Evolutionary conservation across 2,113 vertebrate genomes (phyloP).

Genomic region (Toxotes jaculatrix): DNA sequence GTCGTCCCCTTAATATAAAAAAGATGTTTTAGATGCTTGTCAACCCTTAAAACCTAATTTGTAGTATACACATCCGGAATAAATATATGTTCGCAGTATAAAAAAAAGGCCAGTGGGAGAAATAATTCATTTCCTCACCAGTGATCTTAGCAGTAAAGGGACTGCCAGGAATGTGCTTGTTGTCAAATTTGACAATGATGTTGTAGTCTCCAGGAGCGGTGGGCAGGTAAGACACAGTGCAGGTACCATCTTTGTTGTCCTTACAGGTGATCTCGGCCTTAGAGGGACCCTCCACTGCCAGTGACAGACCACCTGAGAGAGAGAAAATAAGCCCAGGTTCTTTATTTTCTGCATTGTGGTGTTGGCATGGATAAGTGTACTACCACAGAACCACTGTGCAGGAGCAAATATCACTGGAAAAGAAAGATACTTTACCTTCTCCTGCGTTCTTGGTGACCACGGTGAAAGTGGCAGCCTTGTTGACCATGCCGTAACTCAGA

Average conservation of each 20-base stretch:
- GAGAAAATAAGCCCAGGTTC: neutral
- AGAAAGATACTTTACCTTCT: slow-evolving; percentile 84
- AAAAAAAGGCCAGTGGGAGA: neutral
- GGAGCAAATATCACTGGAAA: neutral
- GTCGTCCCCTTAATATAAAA: slow-evolving; percentile 88
- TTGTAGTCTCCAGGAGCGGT: slow-evolving; percentile 95
- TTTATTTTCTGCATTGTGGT: neutral
- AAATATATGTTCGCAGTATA: neutral
- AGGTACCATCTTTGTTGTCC: slow-evolving; percentile 97
- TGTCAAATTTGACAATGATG: slow-evolving; percentile 96
- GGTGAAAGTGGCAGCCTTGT: slow-evolving; percentile 93
- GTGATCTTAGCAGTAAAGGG: slow-evolving; percentile 97
- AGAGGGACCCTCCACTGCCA: slow-evolving; percentile 96
- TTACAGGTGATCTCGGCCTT: slow-evolving; percentile 98
- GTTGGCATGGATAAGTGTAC: neutral
- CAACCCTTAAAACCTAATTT: neutral
- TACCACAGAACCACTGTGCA: neutral
- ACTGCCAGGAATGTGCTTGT: slow-evolving; percentile 95
- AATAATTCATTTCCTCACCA: slow-evolving; percentile 78
- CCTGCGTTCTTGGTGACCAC: slow-evolving; percentile 96
- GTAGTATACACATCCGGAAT: neutral
- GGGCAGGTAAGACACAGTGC: slow-evolving; percentile 96
- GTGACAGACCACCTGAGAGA: slow-evolving; percentile 90
- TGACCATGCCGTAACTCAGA: slow-evolving; percentile 94
- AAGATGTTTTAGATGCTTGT: slow-evolving; percentile 30